Evolutionary conservation across 2,888 invertebrate genomes (phyloP), one percentile per base, ranked within the genome.

Genomic region (Cosmia pyralina): DNA sequence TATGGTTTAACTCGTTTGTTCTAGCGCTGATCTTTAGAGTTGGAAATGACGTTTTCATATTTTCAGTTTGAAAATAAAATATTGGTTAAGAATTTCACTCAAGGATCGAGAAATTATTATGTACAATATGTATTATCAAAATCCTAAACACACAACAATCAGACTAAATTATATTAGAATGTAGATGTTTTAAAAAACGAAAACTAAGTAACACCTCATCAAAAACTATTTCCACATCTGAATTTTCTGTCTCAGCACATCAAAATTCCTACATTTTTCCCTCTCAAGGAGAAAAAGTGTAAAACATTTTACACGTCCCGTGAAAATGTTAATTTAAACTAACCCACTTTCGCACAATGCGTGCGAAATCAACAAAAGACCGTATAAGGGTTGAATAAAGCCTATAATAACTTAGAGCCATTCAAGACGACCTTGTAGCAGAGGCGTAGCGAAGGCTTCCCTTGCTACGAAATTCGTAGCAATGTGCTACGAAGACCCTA

Each of bases 271-370:
- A 38, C 17, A n/a, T 72, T 79, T n/a, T 76, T 41, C 46, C 52
- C 58, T 64, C 46, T 55, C 55, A 46, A 63, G 57, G 65, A 74
- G 68, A 75, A 79, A 82, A 77, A 75, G 73, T 76, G 86, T 83
- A 83, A 85, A 85, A 85, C 77, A 87, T 84, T 88, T 77, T 81
- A 84, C 78, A 79, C 83, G 73, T 82, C 67, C 76, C 69, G 72
- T 77, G 64, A 76, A 81, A 70, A 80, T 85, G 88, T 89, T 91
- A 91, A 93, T 93, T 91, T 90, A 88, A 86, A 84, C 79, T 88
- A 92, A 86, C 91, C 92, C 89, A 94, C 86, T 93, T 95, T 92
- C 82, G 79, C 89, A 94, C 92, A 95, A 95, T 92, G 92, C 88
- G 82, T 71, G 75, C 72, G 83, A 88, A 87, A 85, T 86, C 85